Conservation (phyloP, 2,113 vertebrate species). For the Baryphthengus martii region DNA sequence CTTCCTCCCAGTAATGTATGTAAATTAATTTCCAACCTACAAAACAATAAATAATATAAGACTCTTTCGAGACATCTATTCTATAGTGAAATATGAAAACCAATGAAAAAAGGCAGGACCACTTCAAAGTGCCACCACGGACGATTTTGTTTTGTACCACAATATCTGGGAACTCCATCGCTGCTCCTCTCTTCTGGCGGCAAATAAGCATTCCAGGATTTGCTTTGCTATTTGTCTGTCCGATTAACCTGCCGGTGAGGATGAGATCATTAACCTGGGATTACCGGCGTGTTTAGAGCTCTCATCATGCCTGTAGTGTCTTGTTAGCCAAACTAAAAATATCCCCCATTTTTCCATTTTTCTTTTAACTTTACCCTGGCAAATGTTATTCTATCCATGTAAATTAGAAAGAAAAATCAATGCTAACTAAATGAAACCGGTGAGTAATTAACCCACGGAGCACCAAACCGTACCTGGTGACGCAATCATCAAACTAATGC, state of each 20-base stretch:
- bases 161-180: not conserved
- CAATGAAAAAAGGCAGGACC: not conserved
- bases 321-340: not conserved
- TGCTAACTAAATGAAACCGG: not conserved
- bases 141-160: no score
- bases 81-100: not conserved
- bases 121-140: not conserved
- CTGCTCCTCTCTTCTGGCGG: not conserved
- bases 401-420: not conserved
- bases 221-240: not conserved
- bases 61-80: conserved; percentile 38
- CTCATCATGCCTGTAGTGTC: not conserved
- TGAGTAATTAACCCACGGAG: not conserved
- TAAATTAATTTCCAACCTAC: conserved; percentile 72
- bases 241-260: not conserved
- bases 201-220: not conserved
- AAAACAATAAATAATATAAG: conserved; percentile 55
- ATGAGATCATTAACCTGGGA: conserved; percentile 36
- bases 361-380: not conserved
- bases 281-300: not conserved
- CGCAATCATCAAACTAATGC: fast-evolving
- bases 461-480: fast-evolving
- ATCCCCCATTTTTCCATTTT: not conserved
- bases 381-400: not conserved
- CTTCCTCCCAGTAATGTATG: conserved; percentile 63